Evolutionary conservation across 2,113 vertebrate species (phyloP).

Genomic region (Hyla sarda): DNA sequence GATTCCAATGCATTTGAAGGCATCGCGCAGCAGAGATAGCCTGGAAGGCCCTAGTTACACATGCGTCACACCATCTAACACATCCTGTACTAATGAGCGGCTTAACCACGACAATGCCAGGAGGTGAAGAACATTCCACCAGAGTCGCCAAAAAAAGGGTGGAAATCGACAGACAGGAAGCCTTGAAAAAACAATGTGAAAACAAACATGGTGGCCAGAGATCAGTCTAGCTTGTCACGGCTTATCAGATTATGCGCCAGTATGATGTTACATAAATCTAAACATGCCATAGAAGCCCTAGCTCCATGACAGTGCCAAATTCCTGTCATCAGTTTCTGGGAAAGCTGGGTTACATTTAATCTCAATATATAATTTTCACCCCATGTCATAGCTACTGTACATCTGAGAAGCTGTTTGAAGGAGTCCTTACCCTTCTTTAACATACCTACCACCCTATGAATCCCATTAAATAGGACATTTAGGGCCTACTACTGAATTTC

Average conservation of each 20-base stretch:
- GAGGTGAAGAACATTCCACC: slow-evolving; percentile 20
- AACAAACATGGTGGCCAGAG: neutral
- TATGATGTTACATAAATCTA: neutral
- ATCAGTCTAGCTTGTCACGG: neutral
- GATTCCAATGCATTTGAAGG: slow-evolving; percentile 59
- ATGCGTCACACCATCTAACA: slow-evolving; percentile 51
- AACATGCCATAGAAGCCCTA: neutral
- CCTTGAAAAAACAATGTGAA: neutral
- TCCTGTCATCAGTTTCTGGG: neutral
- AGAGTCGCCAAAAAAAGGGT: slow-evolving; percentile 1
- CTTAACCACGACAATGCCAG: slow-evolving; percentile 41
- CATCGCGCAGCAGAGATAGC: slow-evolving; percentile 43
- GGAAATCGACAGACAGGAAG: neutral
- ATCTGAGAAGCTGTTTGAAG: neutral
- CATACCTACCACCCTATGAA: no score
- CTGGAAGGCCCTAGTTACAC: slow-evolving; percentile 56
- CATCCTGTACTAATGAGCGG: slow-evolving; percentile 41
- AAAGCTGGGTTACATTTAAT: neutral
- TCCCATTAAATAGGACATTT: no score
- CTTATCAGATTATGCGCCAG: neutral
- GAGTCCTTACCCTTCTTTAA: neutral
- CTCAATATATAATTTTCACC: neutral
- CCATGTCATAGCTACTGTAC: neutral
- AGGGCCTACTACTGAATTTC: no score
- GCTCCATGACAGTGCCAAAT: neutral